phyloP scores from a whole-genome alignment of 2,797 vertebrate species.

The Molossus molossus region DNA sequence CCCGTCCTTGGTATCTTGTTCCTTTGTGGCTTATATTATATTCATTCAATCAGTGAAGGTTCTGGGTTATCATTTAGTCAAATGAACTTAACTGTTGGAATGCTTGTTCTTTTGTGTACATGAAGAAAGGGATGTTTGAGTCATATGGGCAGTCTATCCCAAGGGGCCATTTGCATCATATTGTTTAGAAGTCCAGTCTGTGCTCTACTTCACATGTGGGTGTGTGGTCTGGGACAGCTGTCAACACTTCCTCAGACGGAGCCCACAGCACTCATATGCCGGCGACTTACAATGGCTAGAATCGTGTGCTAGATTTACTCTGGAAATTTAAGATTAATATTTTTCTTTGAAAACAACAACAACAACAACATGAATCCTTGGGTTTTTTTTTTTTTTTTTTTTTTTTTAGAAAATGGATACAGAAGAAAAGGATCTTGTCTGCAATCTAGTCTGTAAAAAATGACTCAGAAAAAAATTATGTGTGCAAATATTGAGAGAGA shows the following conservation, averaged over 20 bases:
- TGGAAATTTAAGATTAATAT: constrained; percentile 26
- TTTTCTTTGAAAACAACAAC: neutral
- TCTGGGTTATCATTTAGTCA: constrained; percentile 54
- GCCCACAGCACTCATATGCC: neutral
- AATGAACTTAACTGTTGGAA: neutral
- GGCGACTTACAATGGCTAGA: constrained; percentile 30
- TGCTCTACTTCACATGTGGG: constrained; percentile 10
- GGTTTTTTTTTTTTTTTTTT: neutral
- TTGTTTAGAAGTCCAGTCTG: neutral
- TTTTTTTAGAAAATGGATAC: neutral
- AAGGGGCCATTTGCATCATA: constrained; percentile 3
- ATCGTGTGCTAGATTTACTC: neutral
- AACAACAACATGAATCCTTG: neutral
- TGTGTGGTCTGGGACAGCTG: neutral
- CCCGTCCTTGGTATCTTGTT: neutral
- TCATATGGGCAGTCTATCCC: neutral
- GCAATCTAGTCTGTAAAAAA: neutral
- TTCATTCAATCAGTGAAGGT: constrained; percentile 33
- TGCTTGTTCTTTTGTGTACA: neutral
- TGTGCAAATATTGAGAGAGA: neutral
- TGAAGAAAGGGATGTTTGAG: constrained; percentile 18
- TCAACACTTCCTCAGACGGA: constrained; percentile 5
- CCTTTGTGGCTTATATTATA: neutral
- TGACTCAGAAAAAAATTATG: neutral
- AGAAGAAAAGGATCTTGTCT: constrained; percentile 23